A percentile compares a stretch with the other conserved stretches of the same genome.
phyloP scores from a whole-genome alignment of 2,113 vertebrate species.

The Halcyon senegalensis region DNA sequence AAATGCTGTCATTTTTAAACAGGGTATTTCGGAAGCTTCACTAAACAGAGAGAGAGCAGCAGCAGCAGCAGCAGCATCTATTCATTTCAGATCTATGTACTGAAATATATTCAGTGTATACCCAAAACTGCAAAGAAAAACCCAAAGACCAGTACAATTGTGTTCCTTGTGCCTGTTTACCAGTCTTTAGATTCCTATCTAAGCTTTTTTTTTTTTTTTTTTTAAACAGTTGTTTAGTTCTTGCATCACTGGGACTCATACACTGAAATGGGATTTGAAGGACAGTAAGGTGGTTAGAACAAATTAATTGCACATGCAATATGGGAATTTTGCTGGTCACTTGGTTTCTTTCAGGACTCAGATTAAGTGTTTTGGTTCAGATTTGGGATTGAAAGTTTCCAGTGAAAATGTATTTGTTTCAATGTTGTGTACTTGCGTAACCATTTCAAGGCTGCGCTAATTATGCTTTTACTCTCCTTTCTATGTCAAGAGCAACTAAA shows the following conservation, averaged over 20 bases:
- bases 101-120: neutral
- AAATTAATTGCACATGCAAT: neutral
- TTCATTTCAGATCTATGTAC: neutral
- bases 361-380: neutral
- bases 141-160: neutral
- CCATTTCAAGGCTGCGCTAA: neutral
- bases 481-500: slow-evolving; percentile 78
- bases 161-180: neutral
- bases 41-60: neutral
- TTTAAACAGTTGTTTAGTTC: neutral
- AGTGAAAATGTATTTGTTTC: neutral
- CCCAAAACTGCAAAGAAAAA: neutral
- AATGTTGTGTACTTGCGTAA: neutral
- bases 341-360: neutral
- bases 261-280: neutral
- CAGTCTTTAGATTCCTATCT: neutral
- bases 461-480: neutral
- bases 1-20: neutral
- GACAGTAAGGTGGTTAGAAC: neutral
- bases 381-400: neutral
- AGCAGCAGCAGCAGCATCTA: neutral
- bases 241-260: neutral
- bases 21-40: neutral
- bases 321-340: neutral
- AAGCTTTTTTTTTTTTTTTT: neutral